Evolutionary conservation across 1,140 invertebrate species (phyloP), one percentile per base, ranked within the genome.

Genomic region (Hycleus cichorii): DNA sequence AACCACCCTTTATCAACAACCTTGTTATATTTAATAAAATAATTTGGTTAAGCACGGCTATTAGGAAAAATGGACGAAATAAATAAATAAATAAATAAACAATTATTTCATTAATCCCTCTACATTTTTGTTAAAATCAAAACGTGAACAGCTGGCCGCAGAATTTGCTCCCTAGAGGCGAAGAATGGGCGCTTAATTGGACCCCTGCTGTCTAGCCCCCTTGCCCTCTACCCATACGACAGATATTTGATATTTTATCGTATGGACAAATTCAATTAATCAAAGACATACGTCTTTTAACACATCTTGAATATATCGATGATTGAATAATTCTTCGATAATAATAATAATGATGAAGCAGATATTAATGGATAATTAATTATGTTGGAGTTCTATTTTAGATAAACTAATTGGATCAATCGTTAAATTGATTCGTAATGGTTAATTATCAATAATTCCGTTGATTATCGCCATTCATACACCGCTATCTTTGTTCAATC

Each of bases 171-270:
- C 58, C 44, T 7, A 18, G 9, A n/a, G 58, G n/a, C 32, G 48
- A 18, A 59, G 62, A 68, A 68, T 66, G 64, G 64, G 57, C 45
- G 52, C 62, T 58, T 68, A 68, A 68, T 68, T 68, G 66, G 66
- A 64, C 64, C 56, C 66, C 64, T 59, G 63, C 45, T 51, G 64
- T 42, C 40, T 11, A 55, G 56, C 49, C 53, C 61, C 60, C 53
- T 51, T 42, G 55, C 32, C 4, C 32, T 43, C 39, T 18, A 10
- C 9, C 12, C n/a, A 40, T 18, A 18, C 18, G 18, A 46, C 52
- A 38, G 27, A 50, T 25, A 42, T 42, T 42, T 42, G 9, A 42
- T 9, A 11, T 25, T 10, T 12, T 44, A 43, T 46, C 26, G 42
- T 9, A 11, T 10, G 45, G 45, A 53, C 9, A 42, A n/a, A n/a